Base-by-base conservation (phyloP, 2,113 vertebrate genomes). In the Chaetura pelagica region DNA sequence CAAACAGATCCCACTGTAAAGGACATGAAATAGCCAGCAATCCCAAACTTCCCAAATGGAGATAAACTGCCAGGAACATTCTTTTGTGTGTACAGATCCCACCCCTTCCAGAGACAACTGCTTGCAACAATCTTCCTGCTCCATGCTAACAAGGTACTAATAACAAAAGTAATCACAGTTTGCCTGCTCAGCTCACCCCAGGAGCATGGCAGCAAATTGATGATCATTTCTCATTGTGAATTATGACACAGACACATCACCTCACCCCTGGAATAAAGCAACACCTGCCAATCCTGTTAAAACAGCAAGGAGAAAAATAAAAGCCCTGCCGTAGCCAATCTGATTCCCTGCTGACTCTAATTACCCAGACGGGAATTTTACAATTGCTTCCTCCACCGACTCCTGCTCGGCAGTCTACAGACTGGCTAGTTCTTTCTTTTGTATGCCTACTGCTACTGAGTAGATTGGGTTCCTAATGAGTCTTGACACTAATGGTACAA, bases 261-360 rank as follows among this genome's bases (percentile, higher is more conserved):
- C 97, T 98, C 94, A 63, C 94, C 96, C 97, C 82, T 96, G 93
- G 98, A 97, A 97, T 93, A 97, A 97, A 97, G 95, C 95, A 95
- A 89, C 96, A 97, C 97, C 96, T 97, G 98, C 97, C 98, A 98
- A 97, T 98, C 96, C 92, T 80, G 93, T 96, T 94, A 95, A 97
- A 97, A 95, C 94, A 94, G 93, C 96, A 96, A 91, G 96, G 86
- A 94, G 94, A 97, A 95, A 97, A 97, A 98, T 94, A 96, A 97
- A 97, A 98, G 97, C 93, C 91, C 93, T 96, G 96, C 93, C 3
- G 30, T 85, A 96, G 97, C 97, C 96, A 96, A 88, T 97, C 95
- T 89, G 96, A 98, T 95, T 96, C 98, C 98, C 98, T 35, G 97
- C 98, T 98, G 98, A 97, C 97, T 98, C 96, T 98, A 98, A 98